Evolutionary conservation across 2,113 vertebrate genomes (phyloP).

Genomic region (Halcyon malimbica): DNA sequence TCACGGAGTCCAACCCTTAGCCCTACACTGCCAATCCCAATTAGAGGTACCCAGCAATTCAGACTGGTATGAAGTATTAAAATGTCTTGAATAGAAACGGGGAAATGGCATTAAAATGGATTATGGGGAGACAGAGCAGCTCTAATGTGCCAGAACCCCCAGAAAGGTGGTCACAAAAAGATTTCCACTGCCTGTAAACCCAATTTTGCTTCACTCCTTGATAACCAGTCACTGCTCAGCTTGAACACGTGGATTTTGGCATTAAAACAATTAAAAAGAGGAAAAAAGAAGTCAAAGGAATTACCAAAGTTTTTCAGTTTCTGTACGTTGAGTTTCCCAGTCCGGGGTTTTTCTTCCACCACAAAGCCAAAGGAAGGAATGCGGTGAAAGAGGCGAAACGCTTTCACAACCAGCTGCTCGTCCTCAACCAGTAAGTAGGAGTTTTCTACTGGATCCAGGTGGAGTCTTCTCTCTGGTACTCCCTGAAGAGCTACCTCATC

Average conservation of each 20-base stretch:
- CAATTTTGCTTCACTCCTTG: background rate
- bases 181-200: background rate
- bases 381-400: slow-evolving; percentile 89
- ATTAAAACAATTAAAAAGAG: background rate
- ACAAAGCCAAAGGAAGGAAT: slow-evolving; percentile 93
- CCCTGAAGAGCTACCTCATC: slow-evolving; percentile 23
- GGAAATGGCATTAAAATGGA: background rate
- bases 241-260: background rate
- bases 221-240: accelerated
- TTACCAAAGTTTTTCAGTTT: slow-evolving; percentile 87
- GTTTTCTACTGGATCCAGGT: slow-evolving; percentile 70
- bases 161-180: background rate
- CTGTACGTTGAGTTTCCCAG: slow-evolving; percentile 83
- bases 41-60: background rate
- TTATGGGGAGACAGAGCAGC: background rate
- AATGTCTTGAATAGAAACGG: background rate
- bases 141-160: background rate
- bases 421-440: slow-evolving; percentile 83
- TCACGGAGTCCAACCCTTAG: too few relatives aligned
- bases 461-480: slow-evolving; percentile 72
- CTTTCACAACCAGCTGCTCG: slow-evolving; percentile 82
- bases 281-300: background rate
- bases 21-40: too few relatives aligned
- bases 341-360: slow-evolving; percentile 83
- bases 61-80: background rate